Conservation (phyloP, 2,797 vertebrate species). For the Stomatorhinus walkeri region DNA sequence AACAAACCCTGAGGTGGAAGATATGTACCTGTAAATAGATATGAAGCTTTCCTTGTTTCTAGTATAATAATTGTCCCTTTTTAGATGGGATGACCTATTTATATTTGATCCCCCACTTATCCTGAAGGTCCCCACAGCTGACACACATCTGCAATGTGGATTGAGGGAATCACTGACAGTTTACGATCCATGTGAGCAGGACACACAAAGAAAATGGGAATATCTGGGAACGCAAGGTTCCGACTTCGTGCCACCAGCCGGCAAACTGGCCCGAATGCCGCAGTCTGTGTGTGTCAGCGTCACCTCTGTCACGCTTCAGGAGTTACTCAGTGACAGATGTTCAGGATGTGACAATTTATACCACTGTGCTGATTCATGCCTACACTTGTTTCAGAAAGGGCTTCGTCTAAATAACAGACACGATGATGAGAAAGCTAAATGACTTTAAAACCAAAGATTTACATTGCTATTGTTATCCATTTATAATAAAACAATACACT, state of each 20-base stretch:
- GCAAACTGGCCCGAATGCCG: background rate
- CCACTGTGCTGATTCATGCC: conserved; percentile 7
- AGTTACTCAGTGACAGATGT: conserved; percentile 8
- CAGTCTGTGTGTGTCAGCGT: background rate
- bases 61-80: background rate
- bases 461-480: background rate
- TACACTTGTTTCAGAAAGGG: background rate
- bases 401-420: background rate
- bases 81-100: background rate
- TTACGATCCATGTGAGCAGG: background rate
- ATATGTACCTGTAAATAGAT: background rate
- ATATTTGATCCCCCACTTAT: background rate
- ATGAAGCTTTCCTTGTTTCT: background rate
- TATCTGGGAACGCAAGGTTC: background rate
- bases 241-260: background rate
- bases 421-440: background rate
- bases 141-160: background rate
- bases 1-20: background rate
- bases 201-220: background rate
- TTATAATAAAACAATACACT: background rate
- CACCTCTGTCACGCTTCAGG: background rate
- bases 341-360: conserved; percentile 20
- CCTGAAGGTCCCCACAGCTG: background rate
- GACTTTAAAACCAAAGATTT: background rate
- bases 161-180: background rate